A percentile compares a stretch with the other conserved stretches of the same genome.
These are phyloP conservation scores for Trypoxylus dichotomus DNA, from an alignment of 1,140 invertebrate species.

Conservation along the genomic window DNA sequence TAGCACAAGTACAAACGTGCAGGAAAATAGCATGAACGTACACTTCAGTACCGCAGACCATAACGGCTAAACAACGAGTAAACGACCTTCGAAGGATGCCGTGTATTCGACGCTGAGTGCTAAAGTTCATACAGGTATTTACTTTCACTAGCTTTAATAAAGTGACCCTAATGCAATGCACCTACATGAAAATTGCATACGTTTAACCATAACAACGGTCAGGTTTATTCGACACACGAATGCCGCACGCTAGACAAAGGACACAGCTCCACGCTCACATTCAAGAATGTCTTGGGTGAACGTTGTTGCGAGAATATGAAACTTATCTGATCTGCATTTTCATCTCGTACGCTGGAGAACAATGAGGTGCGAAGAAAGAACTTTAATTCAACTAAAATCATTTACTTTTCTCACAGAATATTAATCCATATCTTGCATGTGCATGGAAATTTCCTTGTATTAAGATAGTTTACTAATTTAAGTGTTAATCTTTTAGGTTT, in stretches of 20 bases:
- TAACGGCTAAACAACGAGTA: background rate
- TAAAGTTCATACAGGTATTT: background rate
- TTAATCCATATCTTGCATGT: too few species aligned
- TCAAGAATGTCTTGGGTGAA: background rate
- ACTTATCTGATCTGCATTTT: too few species aligned
- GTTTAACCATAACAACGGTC: background rate
- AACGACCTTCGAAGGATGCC: constrained; percentile 11
- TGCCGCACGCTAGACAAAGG: background rate
- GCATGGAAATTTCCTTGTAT: too few species aligned
- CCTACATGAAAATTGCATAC: constrained; percentile 16
- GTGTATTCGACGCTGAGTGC: background rate
- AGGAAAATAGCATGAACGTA: background rate
- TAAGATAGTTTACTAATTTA: too few species aligned
- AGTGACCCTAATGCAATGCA: constrained; percentile 18
- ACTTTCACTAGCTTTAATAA: constrained; percentile 9
- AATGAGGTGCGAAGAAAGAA: too few species aligned
- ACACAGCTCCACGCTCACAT: background rate
- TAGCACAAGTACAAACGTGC: background rate
- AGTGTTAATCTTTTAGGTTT: too few species aligned
- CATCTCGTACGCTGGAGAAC: too few species aligned
- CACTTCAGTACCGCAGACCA: background rate
- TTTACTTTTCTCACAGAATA: too few species aligned
- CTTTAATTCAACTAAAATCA: too few species aligned
- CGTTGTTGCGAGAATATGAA: too few species aligned
- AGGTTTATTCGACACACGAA: constrained; percentile 1